A percentile compares a stretch with the other conserved stretches of the same genome.
Evolutionary conservation across 2,797 vertebrate species (phyloP).

Genomic region (Coregonus ussuriensis): DNA sequence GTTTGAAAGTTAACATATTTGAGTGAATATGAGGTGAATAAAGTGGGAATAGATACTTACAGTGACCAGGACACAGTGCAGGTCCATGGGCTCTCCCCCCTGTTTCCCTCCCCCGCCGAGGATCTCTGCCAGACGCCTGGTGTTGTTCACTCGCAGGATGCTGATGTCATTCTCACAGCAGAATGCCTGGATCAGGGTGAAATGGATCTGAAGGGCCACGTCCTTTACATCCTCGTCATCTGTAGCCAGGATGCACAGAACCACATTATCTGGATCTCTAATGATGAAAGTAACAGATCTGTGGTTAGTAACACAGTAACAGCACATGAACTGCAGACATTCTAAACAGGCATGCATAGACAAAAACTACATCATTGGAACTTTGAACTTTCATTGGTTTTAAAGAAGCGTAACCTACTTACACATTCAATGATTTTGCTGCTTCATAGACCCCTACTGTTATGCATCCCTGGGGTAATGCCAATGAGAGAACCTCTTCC

Average conservation of each 20-base stretch:
- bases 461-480: constrained; percentile 82
- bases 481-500: constrained; percentile 85
- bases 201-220: constrained; percentile 94
- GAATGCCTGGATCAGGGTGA: constrained; percentile 95
- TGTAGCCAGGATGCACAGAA: constrained; percentile 87
- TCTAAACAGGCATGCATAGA: neutral
- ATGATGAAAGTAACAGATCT: neutral
- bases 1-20: neutral
- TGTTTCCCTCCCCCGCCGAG: constrained; percentile 70
- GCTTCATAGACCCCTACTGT: constrained; percentile 90
- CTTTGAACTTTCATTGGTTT: neutral
- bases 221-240: constrained; percentile 90
- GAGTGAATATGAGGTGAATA: neutral
- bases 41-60: constrained; percentile 68
- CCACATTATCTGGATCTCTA: constrained; percentile 93
- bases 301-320: neutral
- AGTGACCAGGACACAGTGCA: constrained; percentile 93
- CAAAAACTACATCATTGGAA: neutral
- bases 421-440: constrained; percentile 90
- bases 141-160: constrained; percentile 89
- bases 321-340: neutral
- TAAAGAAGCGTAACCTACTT: constrained; percentile 58
- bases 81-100: constrained; percentile 83
- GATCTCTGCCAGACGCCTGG: constrained; percentile 84
- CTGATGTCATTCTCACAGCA: constrained; percentile 96